A percentile compares a stretch with the other conserved stretches of the same genome.
phyloP scores from a whole-genome alignment of 2,113 vertebrate genomes.

The Leucopternis melanops region DNA sequence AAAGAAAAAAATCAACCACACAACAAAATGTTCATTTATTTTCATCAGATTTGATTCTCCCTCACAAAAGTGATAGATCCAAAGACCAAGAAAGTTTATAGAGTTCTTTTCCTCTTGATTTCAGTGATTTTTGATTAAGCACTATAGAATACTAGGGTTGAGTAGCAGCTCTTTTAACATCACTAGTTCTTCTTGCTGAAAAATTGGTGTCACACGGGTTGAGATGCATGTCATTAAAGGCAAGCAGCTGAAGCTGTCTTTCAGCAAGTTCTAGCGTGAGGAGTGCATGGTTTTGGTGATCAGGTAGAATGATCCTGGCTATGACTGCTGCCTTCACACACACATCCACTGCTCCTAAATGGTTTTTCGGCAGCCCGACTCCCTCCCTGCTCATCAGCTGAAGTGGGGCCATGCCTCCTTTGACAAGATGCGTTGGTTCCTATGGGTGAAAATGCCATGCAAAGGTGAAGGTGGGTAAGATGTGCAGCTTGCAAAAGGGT shows the following conservation, averaged over 20 bases:
- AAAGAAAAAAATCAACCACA: neutral
- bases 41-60: neutral
- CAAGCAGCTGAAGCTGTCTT: neutral
- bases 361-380: neutral
- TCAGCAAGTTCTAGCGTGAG: neutral
- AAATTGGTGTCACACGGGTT: neutral
- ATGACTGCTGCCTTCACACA: neutral
- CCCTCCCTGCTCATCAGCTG: neutral
- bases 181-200: neutral
- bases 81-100: neutral
- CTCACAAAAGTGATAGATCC: neutral
- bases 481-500: neutral
- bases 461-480: neutral
- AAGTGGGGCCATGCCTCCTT: neutral
- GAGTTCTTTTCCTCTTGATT: neutral
- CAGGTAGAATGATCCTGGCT: neutral
- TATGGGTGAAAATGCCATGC: neutral
- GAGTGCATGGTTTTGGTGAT: rapidly evolving
- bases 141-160: neutral
- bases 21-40: constrained; percentile 22
- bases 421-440: neutral
- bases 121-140: constrained; percentile 1
- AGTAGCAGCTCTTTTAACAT: neutral
- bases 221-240: neutral
- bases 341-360: neutral